Evolutionary conservation across 1,140 invertebrate genomes (phyloP), one percentile per base, ranked within the genome.

Genomic region (Micrasema longulum): DNA sequence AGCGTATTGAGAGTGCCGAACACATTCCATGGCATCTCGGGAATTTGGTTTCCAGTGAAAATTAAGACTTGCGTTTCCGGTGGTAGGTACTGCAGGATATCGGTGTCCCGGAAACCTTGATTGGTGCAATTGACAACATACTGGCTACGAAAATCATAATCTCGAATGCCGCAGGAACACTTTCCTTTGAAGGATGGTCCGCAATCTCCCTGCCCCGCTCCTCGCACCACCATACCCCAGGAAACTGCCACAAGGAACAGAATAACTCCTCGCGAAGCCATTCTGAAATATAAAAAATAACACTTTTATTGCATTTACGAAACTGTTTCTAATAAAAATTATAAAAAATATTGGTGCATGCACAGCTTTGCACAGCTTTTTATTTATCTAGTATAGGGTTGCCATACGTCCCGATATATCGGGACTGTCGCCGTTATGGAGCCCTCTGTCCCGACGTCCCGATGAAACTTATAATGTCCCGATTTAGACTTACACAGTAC

Each of bases 41-140:
- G 79, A 2, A 94, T 82, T 45, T 85, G 80, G 75, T 94, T 94
- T 9, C 92, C 92, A 2, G 88, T 90, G 74, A 93, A 94, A 73
- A 94, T 90, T 1, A 94, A 81, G 1, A 91, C 88, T 80, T 92
- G 85, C 12, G 90, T 91, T 71, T 91, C 83, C 9, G 85, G 79
- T 0, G 92, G 92, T 53, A 94, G 81, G 53, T 86, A 82, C 72
- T 87, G 80, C 11, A 94, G 79, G 68, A 91, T 86, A 2, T 81
- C 79, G 1, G 88, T 86, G 69, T 89, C 83, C 0, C 74, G 83
- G 75, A 94, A 89, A 2, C 85, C 83, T 1, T 87, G 82, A 78
- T 92, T 85, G 0, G 91, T 92, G 77, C 93, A 94, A 78, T 94
- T 92, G 0, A 93, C 91, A 7, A 93, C 85, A 71, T 86, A 93